Evolutionary conservation across 2,113 vertebrate species (phyloP), one percentile per base, ranked within the genome.

Genomic region (Misgurnus anguillicaudatus): DNA sequence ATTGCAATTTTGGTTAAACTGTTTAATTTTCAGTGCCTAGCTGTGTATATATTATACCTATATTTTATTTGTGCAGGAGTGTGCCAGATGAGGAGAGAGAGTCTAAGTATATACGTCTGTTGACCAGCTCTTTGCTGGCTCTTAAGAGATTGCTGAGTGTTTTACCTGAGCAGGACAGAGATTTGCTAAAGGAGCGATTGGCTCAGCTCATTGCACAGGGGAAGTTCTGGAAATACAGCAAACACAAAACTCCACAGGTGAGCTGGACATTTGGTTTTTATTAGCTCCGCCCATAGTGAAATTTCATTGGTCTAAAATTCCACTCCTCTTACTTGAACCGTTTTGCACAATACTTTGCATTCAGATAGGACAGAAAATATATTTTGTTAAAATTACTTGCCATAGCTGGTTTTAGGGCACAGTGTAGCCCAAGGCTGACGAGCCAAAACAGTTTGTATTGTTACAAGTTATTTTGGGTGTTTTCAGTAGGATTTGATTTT

Each of bases 151-250:
- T 99, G 70, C 90, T 99, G 72, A 92, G 88, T 66, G 84, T 93
- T 77, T 89, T 98, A 78, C 92, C 94, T 57, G 86, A 90, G 55
- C 89, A 80, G 68, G 98, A 99, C 74, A 86, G 90, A 19, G 82
- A 77, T 4, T 88, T 89, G 14, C 19, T 98, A 81, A 92, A 94
- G 63, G 91, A 93, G 70, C 93, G 91, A 80, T 89, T 99, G 11
- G 84, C 84, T 67, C 86, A 89, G 16, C 91, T 98, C 41, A 83
- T 96, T 11, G 91, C 92, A 19, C 94, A 96, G 81, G 93, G 85
- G 39, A 99, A 96, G 82, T 98, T 99, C 88, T 99, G 98, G 98
- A 99, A 99, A 81, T 98, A 96, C 17, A 89, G 95, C 91, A 99
- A 95, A 77, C 94, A 98, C 89, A 95, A 71, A 5, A 73, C 89